Conservation (phyloP, 2,888 invertebrate species). For the Caenorhabditis virilis region DNA sequence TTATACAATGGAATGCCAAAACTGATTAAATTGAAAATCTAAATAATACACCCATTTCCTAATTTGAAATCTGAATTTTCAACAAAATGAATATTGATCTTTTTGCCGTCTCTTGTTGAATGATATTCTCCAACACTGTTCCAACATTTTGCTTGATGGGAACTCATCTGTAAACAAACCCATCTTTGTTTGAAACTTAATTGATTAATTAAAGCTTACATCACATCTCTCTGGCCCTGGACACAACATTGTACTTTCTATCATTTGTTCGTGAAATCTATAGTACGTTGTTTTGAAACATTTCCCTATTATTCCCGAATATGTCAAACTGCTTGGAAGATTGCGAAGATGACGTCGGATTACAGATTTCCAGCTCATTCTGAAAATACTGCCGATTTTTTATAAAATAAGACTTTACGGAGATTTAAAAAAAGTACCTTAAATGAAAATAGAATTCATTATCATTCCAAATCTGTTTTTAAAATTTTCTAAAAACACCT, state of each 20-base stretch:
- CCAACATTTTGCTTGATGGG: conserved; percentile 17
- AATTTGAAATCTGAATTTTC: conserved; percentile 26
- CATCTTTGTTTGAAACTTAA: background rate
- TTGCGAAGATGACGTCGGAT: conserved; percentile 15
- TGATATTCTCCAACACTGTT: conserved; percentile 39
- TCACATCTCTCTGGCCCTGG: conserved; percentile 44
- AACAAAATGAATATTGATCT: conserved; percentile 34
- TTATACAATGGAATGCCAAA: conserved; percentile 31
- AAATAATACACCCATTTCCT: conserved; percentile 15
- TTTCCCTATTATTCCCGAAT: conserved; percentile 15
- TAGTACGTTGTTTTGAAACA: conserved; percentile 30
- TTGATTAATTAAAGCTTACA: conserved; percentile 5
- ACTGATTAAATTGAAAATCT: conserved; percentile 15
- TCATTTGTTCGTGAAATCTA: conserved; percentile 9
- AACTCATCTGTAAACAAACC: conserved; percentile 10
- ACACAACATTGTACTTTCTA: conserved; percentile 26
- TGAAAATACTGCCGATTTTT: conserved; percentile 6
- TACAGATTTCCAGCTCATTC: conserved; percentile 35
- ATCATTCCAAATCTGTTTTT: too few species aligned
- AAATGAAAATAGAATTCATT: too few species aligned
- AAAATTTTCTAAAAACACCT: too few species aligned
- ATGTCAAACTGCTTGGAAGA: conserved; percentile 21
- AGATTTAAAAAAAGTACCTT: too few species aligned
- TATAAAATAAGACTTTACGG: background rate
- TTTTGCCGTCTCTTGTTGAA: conserved; percentile 24